A percentile compares a stretch with the other conserved stretches of the same genome.
Conservation (phyloP, 2,797 vertebrate genomes). For the Paguma larvata region DNA sequence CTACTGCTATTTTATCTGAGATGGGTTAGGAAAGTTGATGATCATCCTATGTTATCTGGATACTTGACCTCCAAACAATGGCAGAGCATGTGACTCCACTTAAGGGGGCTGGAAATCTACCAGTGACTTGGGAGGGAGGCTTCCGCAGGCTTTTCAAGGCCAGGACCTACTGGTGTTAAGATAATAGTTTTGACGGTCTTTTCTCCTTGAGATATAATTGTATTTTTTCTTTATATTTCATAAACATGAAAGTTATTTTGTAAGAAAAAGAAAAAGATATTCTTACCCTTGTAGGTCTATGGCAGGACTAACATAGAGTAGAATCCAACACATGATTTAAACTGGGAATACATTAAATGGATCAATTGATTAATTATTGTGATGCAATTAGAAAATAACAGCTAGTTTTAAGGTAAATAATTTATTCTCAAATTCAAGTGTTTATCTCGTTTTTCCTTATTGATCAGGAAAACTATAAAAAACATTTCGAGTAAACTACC, state of each 20-base stretch:
- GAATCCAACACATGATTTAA: not conserved
- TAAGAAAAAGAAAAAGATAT: not conserved
- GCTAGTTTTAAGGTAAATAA: not conserved
- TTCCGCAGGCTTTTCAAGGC: not conserved
- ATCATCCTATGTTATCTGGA: constrained; percentile 11
- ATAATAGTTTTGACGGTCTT: not conserved
- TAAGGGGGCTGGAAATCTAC: not conserved
- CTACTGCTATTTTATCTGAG: not conserved
- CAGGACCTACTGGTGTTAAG: not conserved
- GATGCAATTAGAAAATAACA: not conserved
- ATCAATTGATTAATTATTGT: not conserved
- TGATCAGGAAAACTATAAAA: not conserved
- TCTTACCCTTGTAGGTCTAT: not conserved
- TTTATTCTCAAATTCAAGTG: not conserved
- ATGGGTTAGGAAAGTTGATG: not conserved
- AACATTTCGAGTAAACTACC: constrained; percentile 25
- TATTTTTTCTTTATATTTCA: not conserved
- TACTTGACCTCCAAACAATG: not conserved
- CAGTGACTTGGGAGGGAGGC: not conserved
- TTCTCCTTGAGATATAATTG: not conserved
- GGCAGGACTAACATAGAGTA: not conserved
- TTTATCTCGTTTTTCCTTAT: constrained; percentile 13
- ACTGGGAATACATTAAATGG: not conserved
- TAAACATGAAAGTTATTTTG: not conserved
- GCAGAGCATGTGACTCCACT: constrained; percentile 33